A percentile compares a stretch with the other conserved stretches of the same genome.
Evolutionary conservation across 2,888 invertebrate genomes (phyloP).

Genomic region (Drosophila quinaria): DNA sequence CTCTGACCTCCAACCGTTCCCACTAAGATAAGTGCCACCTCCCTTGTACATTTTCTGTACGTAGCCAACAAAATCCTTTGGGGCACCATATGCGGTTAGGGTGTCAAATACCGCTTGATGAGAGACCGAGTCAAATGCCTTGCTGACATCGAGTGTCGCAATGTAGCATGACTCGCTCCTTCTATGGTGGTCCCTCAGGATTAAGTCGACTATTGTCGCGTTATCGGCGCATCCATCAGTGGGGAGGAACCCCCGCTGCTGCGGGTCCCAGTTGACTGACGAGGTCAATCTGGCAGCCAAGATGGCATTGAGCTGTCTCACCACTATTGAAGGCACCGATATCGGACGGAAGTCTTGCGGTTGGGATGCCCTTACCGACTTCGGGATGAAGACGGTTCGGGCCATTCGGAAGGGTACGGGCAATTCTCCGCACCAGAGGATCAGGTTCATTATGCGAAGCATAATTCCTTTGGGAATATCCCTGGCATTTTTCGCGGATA

Average conservation of each 20-base stretch:
- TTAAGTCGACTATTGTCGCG: slow-evolving; percentile 23
- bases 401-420: slow-evolving; percentile 28
- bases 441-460: slow-evolving; percentile 33
- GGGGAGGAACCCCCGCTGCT: neutral
- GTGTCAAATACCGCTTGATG: slow-evolving; percentile 15
- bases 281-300: slow-evolving; percentile 3
- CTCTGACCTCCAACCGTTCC: slow-evolving; percentile 13
- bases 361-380: slow-evolving; percentile 8
- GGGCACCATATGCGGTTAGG: neutral
- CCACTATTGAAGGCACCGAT: slow-evolving; percentile 3
- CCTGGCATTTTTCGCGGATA: slow-evolving; percentile 20
- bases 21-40: slow-evolving; percentile 25
- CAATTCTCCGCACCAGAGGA: slow-evolving; percentile 27
- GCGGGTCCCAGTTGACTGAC: slow-evolving; percentile 12
- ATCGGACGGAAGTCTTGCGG: neutral
- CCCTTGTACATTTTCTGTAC: slow-evolving; percentile 5
- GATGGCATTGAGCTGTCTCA: slow-evolving; percentile 11
- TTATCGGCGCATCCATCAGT: slow-evolving; percentile 23
- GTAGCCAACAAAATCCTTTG: slow-evolving; percentile 1
- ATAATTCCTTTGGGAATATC: slow-evolving; percentile 24
- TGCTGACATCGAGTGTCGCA: slow-evolving; percentile 21
- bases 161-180: slow-evolving; percentile 16
- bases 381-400: slow-evolving; percentile 37
- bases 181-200: slow-evolving; percentile 18
- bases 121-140: slow-evolving; percentile 24